Conservation (phyloP, 1,140 invertebrate genomes). For the Lutraria rhynchaena region DNA sequence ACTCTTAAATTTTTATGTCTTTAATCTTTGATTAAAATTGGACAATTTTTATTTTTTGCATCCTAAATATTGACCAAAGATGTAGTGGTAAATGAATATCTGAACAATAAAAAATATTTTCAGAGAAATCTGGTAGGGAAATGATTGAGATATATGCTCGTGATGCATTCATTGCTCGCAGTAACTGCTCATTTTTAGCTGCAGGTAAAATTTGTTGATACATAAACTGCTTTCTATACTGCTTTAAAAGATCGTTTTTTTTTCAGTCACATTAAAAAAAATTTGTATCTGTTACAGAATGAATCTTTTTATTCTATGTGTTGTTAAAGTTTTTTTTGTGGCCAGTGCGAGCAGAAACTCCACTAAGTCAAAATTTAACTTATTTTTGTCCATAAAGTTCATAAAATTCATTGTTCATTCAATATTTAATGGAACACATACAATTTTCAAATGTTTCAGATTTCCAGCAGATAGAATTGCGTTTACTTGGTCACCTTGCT, state of each 20-base stretch:
- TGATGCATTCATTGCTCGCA: constrained; percentile 73
- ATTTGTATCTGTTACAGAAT: neutral
- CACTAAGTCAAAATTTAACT: too few relatives aligned
- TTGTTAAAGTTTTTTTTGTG: neutral
- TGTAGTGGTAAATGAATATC: too few relatives aligned
- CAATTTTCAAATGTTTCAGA: constrained; percentile 82
- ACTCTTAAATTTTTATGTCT: too few relatives aligned
- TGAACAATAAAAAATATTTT: too few relatives aligned
- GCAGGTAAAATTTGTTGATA: constrained; percentile 67
- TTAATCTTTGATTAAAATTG: too few relatives aligned
- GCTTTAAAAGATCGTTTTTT: neutral
- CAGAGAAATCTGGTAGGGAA: too few relatives aligned
- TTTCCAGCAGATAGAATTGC: constrained; percentile 85
- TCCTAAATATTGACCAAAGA: too few relatives aligned
- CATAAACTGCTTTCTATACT: neutral
- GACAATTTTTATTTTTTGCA: too few relatives aligned
- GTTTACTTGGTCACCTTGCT: constrained; percentile 84
- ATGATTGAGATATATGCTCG: constrained; percentile 71
- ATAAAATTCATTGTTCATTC: too few relatives aligned
- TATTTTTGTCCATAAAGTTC: too few relatives aligned
- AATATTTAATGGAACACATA: too few relatives aligned
- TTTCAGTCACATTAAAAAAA: neutral
- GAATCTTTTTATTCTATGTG: neutral
- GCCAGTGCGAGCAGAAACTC: too few relatives aligned
- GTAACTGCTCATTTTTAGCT: constrained; percentile 71